Conservation (phyloP, 2,113 vertebrate genomes). For the Istiophorus platypterus region DNA sequence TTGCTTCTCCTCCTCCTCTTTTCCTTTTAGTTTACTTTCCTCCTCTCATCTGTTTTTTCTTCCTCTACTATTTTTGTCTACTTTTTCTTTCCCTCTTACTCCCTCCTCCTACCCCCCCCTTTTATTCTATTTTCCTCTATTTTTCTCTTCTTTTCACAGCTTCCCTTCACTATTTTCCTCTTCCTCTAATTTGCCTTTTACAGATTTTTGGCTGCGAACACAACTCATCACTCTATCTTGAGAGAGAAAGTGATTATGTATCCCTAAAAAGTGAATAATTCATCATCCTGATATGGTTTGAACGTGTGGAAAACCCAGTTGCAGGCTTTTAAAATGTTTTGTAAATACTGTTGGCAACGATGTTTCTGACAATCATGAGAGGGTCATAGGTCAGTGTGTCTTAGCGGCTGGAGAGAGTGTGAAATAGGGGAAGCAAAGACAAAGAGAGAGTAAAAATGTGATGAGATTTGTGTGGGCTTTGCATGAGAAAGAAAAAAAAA, state of each 20-base stretch:
- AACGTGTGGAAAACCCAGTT: neutral
- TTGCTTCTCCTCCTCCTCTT: constrained; percentile 19
- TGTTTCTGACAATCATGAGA: neutral
- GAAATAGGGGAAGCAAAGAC: constrained; percentile 8
- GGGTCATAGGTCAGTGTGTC: neutral
- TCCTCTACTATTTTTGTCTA: constrained; percentile 12
- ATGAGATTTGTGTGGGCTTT: neutral
- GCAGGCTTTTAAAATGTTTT: neutral
- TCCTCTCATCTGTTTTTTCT: constrained; percentile 34
- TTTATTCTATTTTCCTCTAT: neutral
- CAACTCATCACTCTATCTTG: neutral
- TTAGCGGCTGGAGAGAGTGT: neutral
- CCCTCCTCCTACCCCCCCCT: neutral
- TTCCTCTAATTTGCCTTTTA: neutral
- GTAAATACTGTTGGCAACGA: neutral
- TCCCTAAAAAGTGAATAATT: neutral
- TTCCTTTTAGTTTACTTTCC: constrained; percentile 41
- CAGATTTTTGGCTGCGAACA: neutral
- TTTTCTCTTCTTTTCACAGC: neutral
- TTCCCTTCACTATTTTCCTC: neutral
- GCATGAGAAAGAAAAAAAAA: neutral
- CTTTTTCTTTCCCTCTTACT: neutral
- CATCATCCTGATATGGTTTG: neutral
- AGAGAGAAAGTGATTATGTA: neutral
- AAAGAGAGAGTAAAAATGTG: constrained; percentile 7